Base-by-base conservation (phyloP, 2,113 vertebrate species). In the Myrmecobius fasciatus region DNA sequence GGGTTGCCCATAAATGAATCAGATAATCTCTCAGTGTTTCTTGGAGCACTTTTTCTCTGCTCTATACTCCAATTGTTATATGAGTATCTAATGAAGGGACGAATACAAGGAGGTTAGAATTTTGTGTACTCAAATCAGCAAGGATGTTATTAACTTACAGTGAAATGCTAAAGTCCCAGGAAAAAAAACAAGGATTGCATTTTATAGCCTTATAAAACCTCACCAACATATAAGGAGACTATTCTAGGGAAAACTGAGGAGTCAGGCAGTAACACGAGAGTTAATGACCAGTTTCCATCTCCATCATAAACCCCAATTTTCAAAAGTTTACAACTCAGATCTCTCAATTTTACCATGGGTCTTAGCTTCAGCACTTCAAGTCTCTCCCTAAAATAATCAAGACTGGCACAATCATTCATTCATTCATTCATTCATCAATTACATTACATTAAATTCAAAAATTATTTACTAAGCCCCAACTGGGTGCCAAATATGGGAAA, bases 241-340 rank as follows among this genome's bases (percentile, higher is more conserved):
- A 47, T 89, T 93, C 49, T 12, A 75, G 92, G 93, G 90, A 60
- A 25, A 7, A 52, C 67, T 94, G 94, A 31, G 89, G 75, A 83
- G 4, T n/a, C 89, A 92, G 22, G 0, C 8, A 31, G 0, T 49
- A 93, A 89, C 11, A 0, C 0, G 17, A 89, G 89, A 97, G 49
- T 92, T 53, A 53, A 31, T 26, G 89, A 95, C 53, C 28, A 93
- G 83, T 89, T 96, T 93, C 56, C 91, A 93, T 95, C 53, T 93
- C 56, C 91, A 93, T 95, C 67, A 46, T 90, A 94, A 96, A 93
- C 43, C 75, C 47, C 0, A 10, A 51, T 75, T 97, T 95, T 89
- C n/a, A 49, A 89, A 91, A 25, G 24, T 93, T 97, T 96, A 43
- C 93, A 94, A 95, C 25, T 52, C 46, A 94, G 0, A 0, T 89